phyloP scores from a whole-genome alignment of 2,797 vertebrate species.

The Antrozous pallidus region DNA sequence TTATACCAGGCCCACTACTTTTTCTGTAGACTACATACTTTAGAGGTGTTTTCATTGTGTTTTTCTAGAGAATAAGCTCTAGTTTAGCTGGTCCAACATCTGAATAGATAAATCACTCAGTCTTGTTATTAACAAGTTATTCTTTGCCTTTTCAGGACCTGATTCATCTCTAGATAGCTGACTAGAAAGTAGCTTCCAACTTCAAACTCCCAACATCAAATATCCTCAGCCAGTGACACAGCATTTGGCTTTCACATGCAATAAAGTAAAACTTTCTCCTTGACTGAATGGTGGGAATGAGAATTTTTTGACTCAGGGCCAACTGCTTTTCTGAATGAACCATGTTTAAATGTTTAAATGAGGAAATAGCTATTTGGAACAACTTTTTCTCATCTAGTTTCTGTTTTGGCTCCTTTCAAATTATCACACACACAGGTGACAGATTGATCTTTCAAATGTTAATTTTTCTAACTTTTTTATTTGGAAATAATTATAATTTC shows the following conservation, averaged over 20 bases:
- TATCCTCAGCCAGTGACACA: background rate
- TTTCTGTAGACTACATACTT: background rate
- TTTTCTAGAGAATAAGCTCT: slow-evolving; percentile 13
- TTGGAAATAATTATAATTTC: slow-evolving; percentile 12
- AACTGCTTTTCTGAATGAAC: slow-evolving; percentile 32
- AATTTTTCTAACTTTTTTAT: slow-evolving; percentile 34
- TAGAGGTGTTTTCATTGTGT: background rate
- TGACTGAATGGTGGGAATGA: background rate
- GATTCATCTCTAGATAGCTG: slow-evolving; percentile 4
- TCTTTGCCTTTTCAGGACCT: background rate
- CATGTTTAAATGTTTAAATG: background rate
- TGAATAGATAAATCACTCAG: background rate
- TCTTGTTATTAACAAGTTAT: slow-evolving; percentile 17
- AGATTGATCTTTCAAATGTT: background rate
- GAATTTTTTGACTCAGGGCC: background rate
- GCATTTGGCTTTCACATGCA: background rate
- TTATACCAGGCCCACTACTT: background rate
- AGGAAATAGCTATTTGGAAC: slow-evolving; percentile 24
- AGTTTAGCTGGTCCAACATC: background rate
- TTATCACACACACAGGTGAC: background rate
- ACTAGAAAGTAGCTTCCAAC: background rate
- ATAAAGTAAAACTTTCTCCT: background rate
- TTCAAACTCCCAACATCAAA: background rate
- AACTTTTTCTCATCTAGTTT: background rate
- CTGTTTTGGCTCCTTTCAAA: slow-evolving; percentile 27